A percentile compares a stretch with the other conserved stretches of the same genome.
Conservation (phyloP, 1,140 invertebrate species). For the Drosophila tani region DNA sequence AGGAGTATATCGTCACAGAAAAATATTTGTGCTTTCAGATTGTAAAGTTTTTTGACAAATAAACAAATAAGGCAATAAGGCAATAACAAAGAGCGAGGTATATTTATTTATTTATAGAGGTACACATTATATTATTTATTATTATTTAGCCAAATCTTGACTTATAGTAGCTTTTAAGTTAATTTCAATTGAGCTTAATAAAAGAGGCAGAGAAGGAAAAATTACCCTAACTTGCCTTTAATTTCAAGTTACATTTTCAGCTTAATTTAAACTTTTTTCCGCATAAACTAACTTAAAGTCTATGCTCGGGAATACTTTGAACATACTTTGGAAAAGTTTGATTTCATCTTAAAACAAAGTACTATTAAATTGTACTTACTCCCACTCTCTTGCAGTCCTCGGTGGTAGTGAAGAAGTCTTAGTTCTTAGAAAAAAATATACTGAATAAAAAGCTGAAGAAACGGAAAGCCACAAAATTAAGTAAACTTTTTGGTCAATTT, state of each 20-base stretch:
- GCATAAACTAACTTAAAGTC: not conserved
- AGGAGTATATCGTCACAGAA: not conserved
- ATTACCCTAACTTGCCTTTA: constrained; percentile 31
- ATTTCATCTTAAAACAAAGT: constrained; percentile 17
- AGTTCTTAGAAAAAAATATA: not conserved
- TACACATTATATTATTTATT: not conserved
- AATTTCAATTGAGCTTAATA: not conserved
- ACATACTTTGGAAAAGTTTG: constrained; percentile 25
- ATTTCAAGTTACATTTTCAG: constrained; percentile 19
- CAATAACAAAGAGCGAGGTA: too few relatives aligned
- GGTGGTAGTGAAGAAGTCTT: not conserved
- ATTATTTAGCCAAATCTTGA: too few relatives aligned
- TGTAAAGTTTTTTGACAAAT: too few relatives aligned
- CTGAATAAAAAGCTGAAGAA: not conserved
- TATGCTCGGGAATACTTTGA: not conserved
- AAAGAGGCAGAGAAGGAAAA: not conserved
- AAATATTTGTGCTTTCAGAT: not conserved
- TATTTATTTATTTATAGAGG: too few relatives aligned
- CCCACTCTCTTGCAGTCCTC: not conserved
- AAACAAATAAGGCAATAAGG: too few relatives aligned
- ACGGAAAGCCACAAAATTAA: not conserved
- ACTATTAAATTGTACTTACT: constrained; percentile 22
- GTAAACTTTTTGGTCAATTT: not conserved
- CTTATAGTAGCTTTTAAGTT: too few relatives aligned
- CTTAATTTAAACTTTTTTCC: not conserved